Evolutionary conservation across 1,140 invertebrate species (phyloP).

Genomic region (Brachystomella parvula): DNA sequence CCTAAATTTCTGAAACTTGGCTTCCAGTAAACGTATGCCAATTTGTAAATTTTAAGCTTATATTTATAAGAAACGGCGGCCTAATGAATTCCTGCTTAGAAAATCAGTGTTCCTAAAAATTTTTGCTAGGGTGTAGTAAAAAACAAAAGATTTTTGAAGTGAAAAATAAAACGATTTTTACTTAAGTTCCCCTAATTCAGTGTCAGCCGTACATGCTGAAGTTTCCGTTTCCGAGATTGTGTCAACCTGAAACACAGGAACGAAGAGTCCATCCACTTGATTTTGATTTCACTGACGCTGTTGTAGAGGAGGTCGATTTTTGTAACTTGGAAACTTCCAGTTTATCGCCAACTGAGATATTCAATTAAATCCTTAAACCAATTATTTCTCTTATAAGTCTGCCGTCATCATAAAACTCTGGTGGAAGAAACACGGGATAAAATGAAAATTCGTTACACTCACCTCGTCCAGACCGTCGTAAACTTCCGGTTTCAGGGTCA

Average conservation of each 20-base stretch:
- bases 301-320: not conserved
- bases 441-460: not conserved
- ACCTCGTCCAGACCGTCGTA: not conserved
- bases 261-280: not conserved
- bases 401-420: not conserved
- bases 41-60: too few relatives aligned
- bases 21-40: too few relatives aligned
- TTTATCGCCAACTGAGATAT: not conserved
- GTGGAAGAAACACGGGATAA: not conserved
- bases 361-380: too few relatives aligned
- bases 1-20: too few relatives aligned
- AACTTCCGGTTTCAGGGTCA: constrained; percentile 1
- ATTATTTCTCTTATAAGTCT: too few relatives aligned
- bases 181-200: not conserved
- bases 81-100: too few relatives aligned
- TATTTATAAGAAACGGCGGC: too few relatives aligned
- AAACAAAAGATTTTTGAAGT: too few relatives aligned
- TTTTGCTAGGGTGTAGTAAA: too few relatives aligned
- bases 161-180: too few relatives aligned
- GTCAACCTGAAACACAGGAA: not conserved
- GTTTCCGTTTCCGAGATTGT: not conserved
- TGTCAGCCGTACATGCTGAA: not conserved
- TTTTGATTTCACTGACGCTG: not conserved
- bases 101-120: too few relatives aligned
- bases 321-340: constrained; percentile 1